A percentile compares a stretch with the other conserved stretches of the same genome.
phyloP scores from a whole-genome alignment of 2,888 invertebrate genomes.

The Argyra leucocephala region DNA sequence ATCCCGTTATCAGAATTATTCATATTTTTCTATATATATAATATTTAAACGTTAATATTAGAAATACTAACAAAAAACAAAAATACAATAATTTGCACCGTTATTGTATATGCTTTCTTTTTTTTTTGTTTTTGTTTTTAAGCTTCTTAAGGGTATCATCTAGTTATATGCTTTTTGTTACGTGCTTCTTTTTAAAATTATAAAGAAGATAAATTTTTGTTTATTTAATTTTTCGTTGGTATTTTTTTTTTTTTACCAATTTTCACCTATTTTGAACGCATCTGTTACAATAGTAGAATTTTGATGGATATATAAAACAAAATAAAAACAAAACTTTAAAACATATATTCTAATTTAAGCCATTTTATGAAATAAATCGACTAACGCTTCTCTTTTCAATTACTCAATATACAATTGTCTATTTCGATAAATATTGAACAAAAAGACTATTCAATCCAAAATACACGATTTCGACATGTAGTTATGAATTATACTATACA shows the following conservation, averaged over 20 bases:
- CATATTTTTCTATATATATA: not conserved
- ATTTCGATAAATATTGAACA: too few species aligned
- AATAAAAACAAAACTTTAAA: too few species aligned
- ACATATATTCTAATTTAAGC: too few species aligned
- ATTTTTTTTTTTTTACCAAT: not conserved
- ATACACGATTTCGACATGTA: too few species aligned
- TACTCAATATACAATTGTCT: too few species aligned
- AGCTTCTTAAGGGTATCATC: slow-evolving; percentile 1
- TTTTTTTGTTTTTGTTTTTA: not conserved
- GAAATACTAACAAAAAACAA: not conserved
- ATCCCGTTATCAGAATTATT: not conserved
- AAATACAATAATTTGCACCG: not conserved
- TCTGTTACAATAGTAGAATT: not conserved
- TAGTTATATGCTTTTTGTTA: not conserved
- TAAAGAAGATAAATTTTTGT: not conserved
- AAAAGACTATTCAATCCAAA: too few species aligned
- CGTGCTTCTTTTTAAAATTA: not conserved
- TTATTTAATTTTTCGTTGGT: not conserved
- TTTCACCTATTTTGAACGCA: slow-evolving; percentile 2
- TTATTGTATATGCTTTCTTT: not conserved
- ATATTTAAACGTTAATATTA: too few species aligned
- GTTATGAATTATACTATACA: too few species aligned
- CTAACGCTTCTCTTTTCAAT: too few species aligned
- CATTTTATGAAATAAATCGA: too few species aligned
- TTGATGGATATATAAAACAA: not conserved